Evolutionary conservation across 2,888 invertebrate genomes (phyloP).

Genomic region (Eupithecia abbreviata): DNA sequence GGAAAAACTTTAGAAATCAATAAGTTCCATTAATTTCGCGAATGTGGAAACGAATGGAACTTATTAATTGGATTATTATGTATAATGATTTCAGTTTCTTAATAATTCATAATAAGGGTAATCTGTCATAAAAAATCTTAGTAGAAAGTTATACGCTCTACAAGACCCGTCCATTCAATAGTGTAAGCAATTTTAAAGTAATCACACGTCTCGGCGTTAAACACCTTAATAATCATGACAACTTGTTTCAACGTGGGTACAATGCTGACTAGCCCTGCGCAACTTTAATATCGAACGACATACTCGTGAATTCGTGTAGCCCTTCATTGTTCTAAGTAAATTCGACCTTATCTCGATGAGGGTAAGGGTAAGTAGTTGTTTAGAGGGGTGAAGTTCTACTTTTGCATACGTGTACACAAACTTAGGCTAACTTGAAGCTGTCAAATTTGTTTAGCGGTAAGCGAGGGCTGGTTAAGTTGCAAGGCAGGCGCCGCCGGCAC

Average conservation of each 20-base stretch:
- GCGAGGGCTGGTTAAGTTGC: constrained; percentile 77
- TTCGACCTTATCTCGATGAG: constrained; percentile 43
- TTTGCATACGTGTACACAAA: constrained; percentile 71
- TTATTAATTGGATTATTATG: too few relatives aligned
- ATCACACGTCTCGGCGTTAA: constrained; percentile 62
- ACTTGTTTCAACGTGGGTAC: constrained; percentile 77
- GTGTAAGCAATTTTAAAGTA: constrained; percentile 48
- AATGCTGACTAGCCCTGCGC: constrained; percentile 77
- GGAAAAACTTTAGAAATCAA: neutral
- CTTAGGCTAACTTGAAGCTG: constrained; percentile 80
- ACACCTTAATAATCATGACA: constrained; percentile 80
- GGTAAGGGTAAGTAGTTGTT: constrained; percentile 39
- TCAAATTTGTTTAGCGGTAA: constrained; percentile 83
- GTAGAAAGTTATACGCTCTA: neutral
- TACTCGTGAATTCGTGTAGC: constrained; percentile 31
- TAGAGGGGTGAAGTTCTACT: constrained; percentile 45
- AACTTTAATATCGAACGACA: constrained; percentile 63
- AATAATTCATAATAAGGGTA: neutral
- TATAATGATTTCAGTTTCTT: too few relatives aligned
- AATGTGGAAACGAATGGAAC: too few relatives aligned
- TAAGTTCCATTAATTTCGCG: neutral
- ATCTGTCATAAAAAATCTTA: neutral
- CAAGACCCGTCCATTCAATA: constrained; percentile 25
- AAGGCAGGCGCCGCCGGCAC: constrained; percentile 73
- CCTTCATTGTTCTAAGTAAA: constrained; percentile 26